These are phyloP conservation scores for Drosophila nikananu DNA, from an alignment of 1,140 invertebrate genomes.

Conservation along the genomic window DNA sequence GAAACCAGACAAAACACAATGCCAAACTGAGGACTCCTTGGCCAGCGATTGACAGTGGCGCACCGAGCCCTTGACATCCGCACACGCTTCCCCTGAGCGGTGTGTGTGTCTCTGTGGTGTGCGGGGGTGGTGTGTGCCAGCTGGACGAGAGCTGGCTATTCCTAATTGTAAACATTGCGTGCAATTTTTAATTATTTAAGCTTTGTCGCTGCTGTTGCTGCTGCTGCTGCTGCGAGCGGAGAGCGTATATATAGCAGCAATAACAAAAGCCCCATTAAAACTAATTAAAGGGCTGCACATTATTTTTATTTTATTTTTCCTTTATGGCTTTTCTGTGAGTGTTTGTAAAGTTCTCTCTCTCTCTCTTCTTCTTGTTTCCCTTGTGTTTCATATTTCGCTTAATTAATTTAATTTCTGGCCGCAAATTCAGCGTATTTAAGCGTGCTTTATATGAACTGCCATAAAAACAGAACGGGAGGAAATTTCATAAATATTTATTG, in stretches of 20 bases:
- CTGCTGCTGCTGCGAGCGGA: conserved; percentile 9
- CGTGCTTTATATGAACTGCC: conserved; percentile 79
- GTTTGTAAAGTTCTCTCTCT: conserved; percentile 45
- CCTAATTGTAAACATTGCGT: conserved; percentile 84
- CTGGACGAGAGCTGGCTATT: conserved; percentile 67
- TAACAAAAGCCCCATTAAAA: conserved; percentile 77
- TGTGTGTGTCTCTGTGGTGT: conserved; percentile 1
- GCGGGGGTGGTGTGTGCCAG: conserved; percentile 31
- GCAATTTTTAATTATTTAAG: conserved; percentile 85
- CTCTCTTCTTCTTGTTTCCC: conserved; percentile 17
- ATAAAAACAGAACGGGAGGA: conserved; percentile 65
- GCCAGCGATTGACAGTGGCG: conserved; percentile 47
- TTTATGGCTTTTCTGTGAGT: conserved; percentile 54
- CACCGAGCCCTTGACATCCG: conserved; percentile 39
- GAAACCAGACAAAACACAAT: conserved; percentile 65
- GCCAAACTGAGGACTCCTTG: conserved; percentile 79
- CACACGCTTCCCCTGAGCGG: background rate
- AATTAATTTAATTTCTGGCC: conserved; percentile 79
- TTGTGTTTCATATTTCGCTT: conserved; percentile 71
- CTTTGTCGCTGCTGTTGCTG: conserved; percentile 44
- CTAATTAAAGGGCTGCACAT: conserved; percentile 82
- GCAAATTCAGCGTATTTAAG: conserved; percentile 75
- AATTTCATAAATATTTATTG: conserved; percentile 74
- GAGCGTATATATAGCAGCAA: conserved; percentile 37
- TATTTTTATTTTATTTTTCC: conserved; percentile 72